Evolutionary conservation across 2,113 vertebrate species (phyloP).

Genomic region (Pelodiscus sinensis): DNA sequence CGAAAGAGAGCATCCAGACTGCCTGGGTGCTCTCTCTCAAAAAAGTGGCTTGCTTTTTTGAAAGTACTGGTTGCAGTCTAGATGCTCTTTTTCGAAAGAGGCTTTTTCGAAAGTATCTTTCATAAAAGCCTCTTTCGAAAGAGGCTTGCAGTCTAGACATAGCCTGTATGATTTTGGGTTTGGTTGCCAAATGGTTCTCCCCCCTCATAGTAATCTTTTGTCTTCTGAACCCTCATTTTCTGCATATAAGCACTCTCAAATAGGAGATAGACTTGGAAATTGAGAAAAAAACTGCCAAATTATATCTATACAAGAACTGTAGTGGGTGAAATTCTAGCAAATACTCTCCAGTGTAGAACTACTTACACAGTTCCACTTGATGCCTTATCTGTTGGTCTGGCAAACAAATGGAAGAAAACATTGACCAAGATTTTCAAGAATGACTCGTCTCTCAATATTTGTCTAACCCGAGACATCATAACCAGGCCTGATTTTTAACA

Average conservation of each 20-base stretch:
- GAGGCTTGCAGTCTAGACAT: too few relatives aligned
- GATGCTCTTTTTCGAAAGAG: too few relatives aligned
- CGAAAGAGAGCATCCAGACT: too few relatives aligned
- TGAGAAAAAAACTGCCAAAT: neutral
- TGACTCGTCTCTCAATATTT: neutral
- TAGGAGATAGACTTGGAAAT: neutral
- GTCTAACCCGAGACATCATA: neutral
- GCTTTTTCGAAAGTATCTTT: too few relatives aligned
- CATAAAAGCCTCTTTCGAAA: too few relatives aligned
- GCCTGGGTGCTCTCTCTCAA: too few relatives aligned
- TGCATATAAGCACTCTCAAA: neutral
- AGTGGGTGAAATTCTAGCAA: neutral
- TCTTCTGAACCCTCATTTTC: neutral
- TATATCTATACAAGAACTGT: neutral
- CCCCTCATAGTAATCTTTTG: accelerated
- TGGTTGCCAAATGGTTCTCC: neutral
- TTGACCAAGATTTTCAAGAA: neutral
- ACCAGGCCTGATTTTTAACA: neutral
- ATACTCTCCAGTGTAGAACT: neutral
- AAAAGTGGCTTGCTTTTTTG: too few relatives aligned
- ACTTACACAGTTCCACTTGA: accelerated
- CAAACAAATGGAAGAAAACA: neutral
- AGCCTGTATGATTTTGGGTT: neutral
- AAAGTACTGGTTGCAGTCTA: too few relatives aligned
- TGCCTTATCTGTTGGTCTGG: neutral